A percentile compares a stretch with the other conserved stretches of the same genome.
phyloP scores from a whole-genome alignment of 2,113 vertebrate species.

The Epinephelus fuscoguttatus region DNA sequence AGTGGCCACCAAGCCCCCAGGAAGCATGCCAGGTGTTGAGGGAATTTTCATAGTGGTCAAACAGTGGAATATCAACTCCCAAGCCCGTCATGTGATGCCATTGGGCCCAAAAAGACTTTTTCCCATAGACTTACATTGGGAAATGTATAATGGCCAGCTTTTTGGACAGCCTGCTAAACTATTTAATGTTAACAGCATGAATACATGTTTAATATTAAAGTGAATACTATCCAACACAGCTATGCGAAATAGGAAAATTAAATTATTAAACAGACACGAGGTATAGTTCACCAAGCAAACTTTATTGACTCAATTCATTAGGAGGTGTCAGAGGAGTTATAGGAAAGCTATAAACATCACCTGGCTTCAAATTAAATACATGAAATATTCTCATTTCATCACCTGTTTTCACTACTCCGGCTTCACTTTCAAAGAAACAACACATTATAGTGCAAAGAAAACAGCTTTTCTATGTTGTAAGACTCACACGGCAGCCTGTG shows the following conservation, averaged over 20 bases:
- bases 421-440: not conserved
- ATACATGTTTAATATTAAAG: not conserved
- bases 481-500: not conserved
- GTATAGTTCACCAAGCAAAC: slow-evolving; percentile 14
- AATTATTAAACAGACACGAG: no score
- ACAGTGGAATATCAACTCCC: no score
- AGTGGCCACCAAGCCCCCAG: no score
- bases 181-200: not conserved
- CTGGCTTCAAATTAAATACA: slow-evolving; percentile 27
- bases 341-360: not conserved
- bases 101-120: no score
- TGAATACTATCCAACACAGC: not conserved
- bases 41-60: no score
- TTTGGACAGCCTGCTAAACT: not conserved
- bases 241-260: not conserved
- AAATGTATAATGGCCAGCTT: not conserved
- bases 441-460: not conserved
- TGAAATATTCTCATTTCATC: not conserved
- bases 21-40: no score
- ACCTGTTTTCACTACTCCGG: not conserved
- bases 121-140: no score
- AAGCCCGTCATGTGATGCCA: no score
- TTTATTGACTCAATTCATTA: slow-evolving; percentile 53
- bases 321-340: slow-evolving; percentile 2
- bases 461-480: not conserved